Evolutionary conservation across 1,140 invertebrate genomes (phyloP).

Genomic region (Nasonia vitripennis): DNA sequence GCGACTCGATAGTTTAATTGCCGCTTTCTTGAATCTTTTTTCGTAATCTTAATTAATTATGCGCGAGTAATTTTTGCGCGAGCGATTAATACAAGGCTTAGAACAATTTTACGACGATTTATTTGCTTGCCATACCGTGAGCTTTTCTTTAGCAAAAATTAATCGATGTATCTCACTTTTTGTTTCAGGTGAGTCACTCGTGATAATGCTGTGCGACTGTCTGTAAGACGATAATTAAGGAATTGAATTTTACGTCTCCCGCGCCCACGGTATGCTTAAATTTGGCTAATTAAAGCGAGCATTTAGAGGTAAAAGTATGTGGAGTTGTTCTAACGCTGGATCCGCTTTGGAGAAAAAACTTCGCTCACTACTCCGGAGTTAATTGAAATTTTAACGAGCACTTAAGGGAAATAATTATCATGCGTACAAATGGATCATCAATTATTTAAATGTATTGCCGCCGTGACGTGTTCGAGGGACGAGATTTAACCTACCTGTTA

Average conservation of each 20-base stretch:
- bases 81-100: neutral
- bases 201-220: neutral
- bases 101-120: neutral
- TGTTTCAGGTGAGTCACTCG: constrained; percentile 31
- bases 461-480: constrained; percentile 6
- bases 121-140: neutral
- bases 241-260: too few relatives aligned
- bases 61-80: neutral
- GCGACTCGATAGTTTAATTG: neutral
- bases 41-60: constrained; percentile 9
- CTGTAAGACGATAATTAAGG: neutral
- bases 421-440: constrained; percentile 2
- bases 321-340: neutral
- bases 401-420: constrained; percentile 32
- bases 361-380: neutral
- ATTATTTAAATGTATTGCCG: constrained; percentile 32
- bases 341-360: too few relatives aligned
- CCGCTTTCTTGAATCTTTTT: constrained; percentile 4
- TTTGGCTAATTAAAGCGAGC: too few relatives aligned
- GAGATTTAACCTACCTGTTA: neutral
- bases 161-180: neutral
- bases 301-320: too few relatives aligned
- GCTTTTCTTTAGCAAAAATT: neutral
- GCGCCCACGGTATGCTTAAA: too few relatives aligned
- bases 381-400: constrained; percentile 3